Conservation (phyloP, 1,140 invertebrate species). For the Lepidurus apus region DNA sequence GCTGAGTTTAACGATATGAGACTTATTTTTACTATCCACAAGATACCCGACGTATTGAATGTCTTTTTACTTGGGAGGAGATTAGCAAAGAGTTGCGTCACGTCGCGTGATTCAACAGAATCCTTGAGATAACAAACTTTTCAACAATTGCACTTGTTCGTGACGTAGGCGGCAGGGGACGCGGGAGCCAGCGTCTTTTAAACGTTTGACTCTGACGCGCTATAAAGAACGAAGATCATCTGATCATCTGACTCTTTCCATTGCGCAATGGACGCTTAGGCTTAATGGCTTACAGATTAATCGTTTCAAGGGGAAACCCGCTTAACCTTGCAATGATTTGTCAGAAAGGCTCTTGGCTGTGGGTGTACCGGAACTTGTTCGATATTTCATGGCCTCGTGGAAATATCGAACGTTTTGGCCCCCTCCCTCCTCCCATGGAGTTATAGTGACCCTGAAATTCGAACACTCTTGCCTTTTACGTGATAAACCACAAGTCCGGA, state of each 20-base stretch:
- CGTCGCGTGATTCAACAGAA: slow-evolving; percentile 3
- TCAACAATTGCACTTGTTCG: neutral
- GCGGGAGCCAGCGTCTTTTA: neutral
- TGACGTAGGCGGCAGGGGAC: neutral
- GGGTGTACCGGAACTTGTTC: slow-evolving; percentile 17
- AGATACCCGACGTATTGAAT: neutral
- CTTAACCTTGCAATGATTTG: neutral
- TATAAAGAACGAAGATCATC: too few species aligned
- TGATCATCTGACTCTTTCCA: too few species aligned
- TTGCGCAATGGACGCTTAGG: too few species aligned
- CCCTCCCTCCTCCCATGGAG: neutral
- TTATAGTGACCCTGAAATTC: slow-evolving; percentile 14
- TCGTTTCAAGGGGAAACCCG: neutral
- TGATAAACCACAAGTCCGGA: slow-evolving; percentile 8
- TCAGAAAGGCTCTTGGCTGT: neutral
- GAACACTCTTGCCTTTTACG: neutral
- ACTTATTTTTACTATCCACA: neutral
- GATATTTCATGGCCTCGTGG: slow-evolving; percentile 5
- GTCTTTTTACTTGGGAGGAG: neutral
- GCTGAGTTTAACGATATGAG: neutral
- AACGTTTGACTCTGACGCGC: neutral
- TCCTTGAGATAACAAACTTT: neutral
- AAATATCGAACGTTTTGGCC: neutral
- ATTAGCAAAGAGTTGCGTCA: neutral
- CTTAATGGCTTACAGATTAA: too few species aligned